These are phyloP conservation scores for Scotopteryx bipunctaria DNA, from an alignment of 2,888 invertebrate genomes.

Conservation along the genomic window DNA sequence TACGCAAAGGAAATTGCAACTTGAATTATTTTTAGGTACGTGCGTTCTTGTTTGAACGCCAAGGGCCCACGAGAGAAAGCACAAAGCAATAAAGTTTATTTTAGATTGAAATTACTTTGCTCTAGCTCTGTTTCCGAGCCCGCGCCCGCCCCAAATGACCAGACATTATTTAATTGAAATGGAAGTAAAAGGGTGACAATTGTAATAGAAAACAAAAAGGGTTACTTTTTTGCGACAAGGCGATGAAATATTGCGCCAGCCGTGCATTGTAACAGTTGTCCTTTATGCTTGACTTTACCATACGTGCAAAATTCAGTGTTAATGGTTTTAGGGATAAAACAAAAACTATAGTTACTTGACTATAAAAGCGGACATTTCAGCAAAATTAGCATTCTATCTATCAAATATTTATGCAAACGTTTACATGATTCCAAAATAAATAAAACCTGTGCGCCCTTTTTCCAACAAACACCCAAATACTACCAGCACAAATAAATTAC, in stretches of 20 bases:
- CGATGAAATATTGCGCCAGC: slow-evolving; percentile 80
- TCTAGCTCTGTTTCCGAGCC: slow-evolving; percentile 23
- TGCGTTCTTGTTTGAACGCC: no score
- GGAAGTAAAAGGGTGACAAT: slow-evolving; percentile 82
- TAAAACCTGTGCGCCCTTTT: slow-evolving; percentile 15
- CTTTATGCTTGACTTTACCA: slow-evolving; percentile 49
- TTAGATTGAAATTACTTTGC: slow-evolving; percentile 2
- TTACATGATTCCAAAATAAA: not conserved
- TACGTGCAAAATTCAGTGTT: slow-evolving; percentile 27
- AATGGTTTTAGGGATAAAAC: slow-evolving; percentile 17
- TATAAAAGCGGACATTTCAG: not conserved
- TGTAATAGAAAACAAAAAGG: slow-evolving; percentile 81
- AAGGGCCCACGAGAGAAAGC: no score
- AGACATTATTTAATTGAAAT: slow-evolving; percentile 84
- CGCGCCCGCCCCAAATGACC: slow-evolving; percentile 79
- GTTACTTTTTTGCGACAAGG: slow-evolving; percentile 71
- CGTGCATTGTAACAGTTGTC: slow-evolving; percentile 80
- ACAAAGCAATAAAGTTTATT: slow-evolving; percentile 2
- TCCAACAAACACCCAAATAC: slow-evolving; percentile 9
- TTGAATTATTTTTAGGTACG: no score
- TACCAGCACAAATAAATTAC: slow-evolving; percentile 43
- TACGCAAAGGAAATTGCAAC: not conserved
- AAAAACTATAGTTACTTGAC: not conserved
- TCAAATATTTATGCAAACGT: not conserved
- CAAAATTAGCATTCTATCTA: no score